Evolutionary conservation across 2,888 invertebrate genomes (phyloP), one percentile per base, ranked within the genome.

Genomic region (Pseudococcus jackbeardsleyi): DNA sequence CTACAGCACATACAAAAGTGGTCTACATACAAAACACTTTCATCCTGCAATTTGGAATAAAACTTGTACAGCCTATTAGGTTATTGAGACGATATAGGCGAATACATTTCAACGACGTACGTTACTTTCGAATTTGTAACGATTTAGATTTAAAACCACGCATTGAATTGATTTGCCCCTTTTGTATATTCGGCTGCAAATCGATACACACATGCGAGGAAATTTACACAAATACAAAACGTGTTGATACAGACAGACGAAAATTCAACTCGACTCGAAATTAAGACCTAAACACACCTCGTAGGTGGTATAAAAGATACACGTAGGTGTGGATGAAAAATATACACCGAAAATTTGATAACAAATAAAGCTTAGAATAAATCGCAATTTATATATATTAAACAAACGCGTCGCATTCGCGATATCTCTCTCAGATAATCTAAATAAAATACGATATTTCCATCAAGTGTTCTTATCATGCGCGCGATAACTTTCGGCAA

Each of bases 341-440:
- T 42, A 46, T 33, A 82, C n/a, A 54, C 9, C 64, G 19, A 82
- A 82, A 82, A 82, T 82, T 82, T 46, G 46, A 82, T 82, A 82
- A 82, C 15, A 82, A 46, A 19, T 46, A 46, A 46, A 77, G 64
- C 39, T 6, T 9, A 82, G 4, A 46, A 46, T 82, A 82, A 82
- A 46, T 82, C 11, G 46, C 79, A 33, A 46, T 42, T 82, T 82
- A 77, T 15, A 54, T 59, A 19, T 19, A 15, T 15, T 82, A 82
- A 19, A 82, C 46, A 26, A 22, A 82, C 19, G 17, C 79, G 42
- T 82, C 22, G 11, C 11, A 82, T 82, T 19, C 17, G 46, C 17
- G 46, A n/a, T 33, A 72, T 33, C 15, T 72, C 15, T 72, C 26
- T 0, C 17, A 17, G 15, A 33, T 72, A 72, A 72, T 72, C 72